phyloP scores from a whole-genome alignment of 1,140 invertebrate genomes.

The Brachionus manjavacas region DNA sequence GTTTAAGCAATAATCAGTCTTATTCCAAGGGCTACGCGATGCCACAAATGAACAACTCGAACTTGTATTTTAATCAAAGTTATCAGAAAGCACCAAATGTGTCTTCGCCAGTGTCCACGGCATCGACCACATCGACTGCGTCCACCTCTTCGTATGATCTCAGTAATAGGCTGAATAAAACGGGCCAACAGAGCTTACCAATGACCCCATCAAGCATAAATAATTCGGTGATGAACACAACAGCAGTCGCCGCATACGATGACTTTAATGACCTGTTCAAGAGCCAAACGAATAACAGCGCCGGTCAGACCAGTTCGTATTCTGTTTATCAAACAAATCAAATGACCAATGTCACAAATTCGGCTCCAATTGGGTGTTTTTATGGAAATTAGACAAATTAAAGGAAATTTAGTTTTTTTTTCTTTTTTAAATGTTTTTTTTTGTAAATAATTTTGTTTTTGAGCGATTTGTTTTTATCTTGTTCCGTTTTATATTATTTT shows the following conservation, averaged over 20 bases:
- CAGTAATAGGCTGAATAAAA: background rate
- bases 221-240: background rate
- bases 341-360: background rate
- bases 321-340: background rate
- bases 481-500: slow-evolving; percentile 20
- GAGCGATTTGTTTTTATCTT: slow-evolving; percentile 20
- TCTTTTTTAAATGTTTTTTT: slow-evolving; percentile 36
- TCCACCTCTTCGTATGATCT: slow-evolving; percentile 4
- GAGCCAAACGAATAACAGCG: background rate
- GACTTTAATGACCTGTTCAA: background rate
- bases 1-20: slow-evolving; percentile 18
- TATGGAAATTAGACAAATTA: slow-evolving; percentile 26
- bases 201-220: background rate
- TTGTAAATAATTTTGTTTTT: background rate
- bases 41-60: background rate
- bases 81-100: background rate
- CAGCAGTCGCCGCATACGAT: background rate
- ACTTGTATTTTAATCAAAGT: slow-evolving; percentile 5
- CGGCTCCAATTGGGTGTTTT: slow-evolving; percentile 12
- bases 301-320: background rate
- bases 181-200: background rate
- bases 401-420: slow-evolving; percentile 16
- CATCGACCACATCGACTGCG: background rate
- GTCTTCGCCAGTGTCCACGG: background rate
- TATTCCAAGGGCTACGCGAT: background rate